Conservation (phyloP, 2,797 vertebrate species). For the Ispidina picta region DNA sequence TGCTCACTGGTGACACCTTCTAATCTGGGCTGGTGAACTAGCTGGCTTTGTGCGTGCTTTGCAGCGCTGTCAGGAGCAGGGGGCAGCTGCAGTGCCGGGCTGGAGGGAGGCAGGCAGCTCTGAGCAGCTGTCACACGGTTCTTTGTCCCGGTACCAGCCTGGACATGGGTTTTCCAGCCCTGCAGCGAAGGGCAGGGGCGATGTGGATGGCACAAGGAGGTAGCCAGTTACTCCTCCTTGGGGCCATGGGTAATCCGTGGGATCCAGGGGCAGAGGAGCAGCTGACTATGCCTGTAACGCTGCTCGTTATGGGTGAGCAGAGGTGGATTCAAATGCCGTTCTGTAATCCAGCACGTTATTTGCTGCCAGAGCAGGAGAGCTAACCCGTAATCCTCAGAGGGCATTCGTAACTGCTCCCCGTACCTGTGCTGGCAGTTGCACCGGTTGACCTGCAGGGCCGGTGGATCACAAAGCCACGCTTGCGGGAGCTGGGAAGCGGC, state of each 20-base stretch:
- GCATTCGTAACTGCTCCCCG: background rate
- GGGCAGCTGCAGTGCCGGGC: background rate
- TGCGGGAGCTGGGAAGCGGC: background rate
- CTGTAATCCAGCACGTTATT: background rate
- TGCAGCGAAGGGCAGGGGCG: background rate
- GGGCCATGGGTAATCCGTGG: no score
- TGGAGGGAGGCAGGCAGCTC: background rate
- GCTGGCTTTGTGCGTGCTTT: background rate
- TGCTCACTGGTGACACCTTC: conserved; percentile 38
- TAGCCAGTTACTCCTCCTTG: background rate
- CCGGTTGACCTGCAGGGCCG: background rate
- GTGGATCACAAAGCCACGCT: accelerated
- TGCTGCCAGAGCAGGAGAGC: background rate
- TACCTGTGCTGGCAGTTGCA: background rate
- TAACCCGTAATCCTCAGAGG: background rate
- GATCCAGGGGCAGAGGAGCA: background rate
- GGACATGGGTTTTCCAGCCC: background rate
- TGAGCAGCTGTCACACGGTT: background rate
- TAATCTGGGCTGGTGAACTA: conserved; percentile 15
- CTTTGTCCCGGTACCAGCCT: background rate
- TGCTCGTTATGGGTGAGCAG: background rate
- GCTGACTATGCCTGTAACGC: background rate
- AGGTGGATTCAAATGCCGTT: background rate
- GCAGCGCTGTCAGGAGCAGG: background rate
- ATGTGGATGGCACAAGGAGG: background rate